Percentiles rank a stretch among this genome's conserved stretches.
Conservation (phyloP, 2,888 invertebrate species). For the Julus scanicus region DNA sequence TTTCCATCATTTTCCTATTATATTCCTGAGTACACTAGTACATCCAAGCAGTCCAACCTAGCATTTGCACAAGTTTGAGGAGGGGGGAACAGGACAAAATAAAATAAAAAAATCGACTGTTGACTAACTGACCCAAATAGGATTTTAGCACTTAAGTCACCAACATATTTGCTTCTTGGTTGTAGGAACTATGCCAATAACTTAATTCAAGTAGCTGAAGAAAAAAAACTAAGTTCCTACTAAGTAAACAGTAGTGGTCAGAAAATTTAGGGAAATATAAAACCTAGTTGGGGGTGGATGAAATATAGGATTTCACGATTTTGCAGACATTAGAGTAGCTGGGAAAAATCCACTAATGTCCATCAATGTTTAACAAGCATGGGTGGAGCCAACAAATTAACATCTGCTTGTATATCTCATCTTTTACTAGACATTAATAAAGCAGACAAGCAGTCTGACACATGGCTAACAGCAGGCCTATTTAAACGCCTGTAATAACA, state of each 20-base stretch:
- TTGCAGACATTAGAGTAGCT: background rate
- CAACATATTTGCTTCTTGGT: too few relatives aligned
- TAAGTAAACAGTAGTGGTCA: background rate
- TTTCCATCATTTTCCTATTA: conserved; percentile 30
- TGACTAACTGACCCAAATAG: conserved; percentile 1
- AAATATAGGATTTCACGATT: conserved; percentile 10
- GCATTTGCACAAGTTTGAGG: background rate
- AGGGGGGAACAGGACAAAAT: background rate
- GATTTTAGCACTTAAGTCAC: background rate
- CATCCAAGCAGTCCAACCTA: background rate
- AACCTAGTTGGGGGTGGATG: background rate
- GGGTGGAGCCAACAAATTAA: background rate
- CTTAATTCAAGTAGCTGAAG: too few relatives aligned
- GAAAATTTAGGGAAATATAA: background rate
- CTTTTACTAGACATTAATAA: background rate
- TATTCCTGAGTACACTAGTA: background rate
- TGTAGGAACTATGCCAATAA: background rate
- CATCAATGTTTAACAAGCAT: background rate
- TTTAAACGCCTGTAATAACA: background rate
- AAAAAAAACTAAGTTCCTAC: background rate
- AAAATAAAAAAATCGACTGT: background rate
- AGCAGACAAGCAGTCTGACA: conserved; percentile 36
- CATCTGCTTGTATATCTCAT: background rate
- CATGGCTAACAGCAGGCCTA: background rate
- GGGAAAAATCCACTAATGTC: background rate